Conservation (phyloP, 1,140 invertebrate species). For the Ips nitidus region DNA sequence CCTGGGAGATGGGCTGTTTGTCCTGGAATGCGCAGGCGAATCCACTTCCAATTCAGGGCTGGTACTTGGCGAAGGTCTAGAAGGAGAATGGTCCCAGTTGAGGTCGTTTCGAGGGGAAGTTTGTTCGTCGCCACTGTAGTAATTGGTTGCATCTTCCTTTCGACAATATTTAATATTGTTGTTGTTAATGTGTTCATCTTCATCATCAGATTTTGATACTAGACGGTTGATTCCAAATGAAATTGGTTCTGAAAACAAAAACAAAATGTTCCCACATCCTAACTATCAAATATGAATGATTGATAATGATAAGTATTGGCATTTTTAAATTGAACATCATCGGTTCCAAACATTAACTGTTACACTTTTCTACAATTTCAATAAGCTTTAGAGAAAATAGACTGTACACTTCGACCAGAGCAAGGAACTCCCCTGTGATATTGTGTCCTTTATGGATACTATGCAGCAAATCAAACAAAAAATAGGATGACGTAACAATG, state of each 20-base stretch:
- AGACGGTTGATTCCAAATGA: constrained; percentile 73
- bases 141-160: constrained; percentile 40
- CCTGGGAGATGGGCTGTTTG: constrained; percentile 52
- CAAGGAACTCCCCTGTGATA: too few species aligned
- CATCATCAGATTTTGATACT: constrained; percentile 62
- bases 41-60: constrained; percentile 72
- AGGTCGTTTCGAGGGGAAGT: constrained; percentile 42
- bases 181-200: constrained; percentile 55
- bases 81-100: constrained; percentile 52
- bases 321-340: not conserved
- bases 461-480: too few species aligned
- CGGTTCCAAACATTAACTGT: not conserved
- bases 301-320: too few species aligned
- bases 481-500: too few species aligned
- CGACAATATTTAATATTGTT: constrained; percentile 46
- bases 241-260: constrained; percentile 64
- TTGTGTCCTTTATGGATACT: too few species aligned
- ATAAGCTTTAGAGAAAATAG: not conserved
- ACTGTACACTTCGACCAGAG: too few species aligned
- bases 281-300: too few species aligned
- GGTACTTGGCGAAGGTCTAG: constrained; percentile 57
- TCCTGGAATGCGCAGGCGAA: constrained; percentile 61
- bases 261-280: constrained; percentile 19
- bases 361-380: not conserved
- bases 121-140: constrained; percentile 44